phyloP scores from a whole-genome alignment of 2,113 vertebrate species.

The Laterallus jamaicensis region DNA sequence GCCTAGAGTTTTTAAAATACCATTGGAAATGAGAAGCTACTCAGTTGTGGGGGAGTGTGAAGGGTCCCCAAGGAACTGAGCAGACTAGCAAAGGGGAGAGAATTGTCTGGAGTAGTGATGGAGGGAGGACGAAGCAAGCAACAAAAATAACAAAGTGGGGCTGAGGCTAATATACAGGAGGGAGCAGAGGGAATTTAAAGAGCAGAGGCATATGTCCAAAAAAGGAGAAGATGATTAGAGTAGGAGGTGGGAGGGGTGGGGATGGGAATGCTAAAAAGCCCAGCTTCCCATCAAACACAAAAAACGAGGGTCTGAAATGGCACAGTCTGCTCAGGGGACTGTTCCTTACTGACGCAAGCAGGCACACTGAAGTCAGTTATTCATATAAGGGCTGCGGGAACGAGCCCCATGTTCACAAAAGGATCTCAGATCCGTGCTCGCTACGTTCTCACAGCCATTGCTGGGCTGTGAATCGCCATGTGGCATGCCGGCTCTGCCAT shows the following conservation, averaged over 20 bases:
- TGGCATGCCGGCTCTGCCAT: accelerated
- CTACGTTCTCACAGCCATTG: background rate
- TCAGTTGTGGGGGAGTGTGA: slow-evolving; percentile 10
- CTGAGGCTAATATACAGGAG: slow-evolving; percentile 1
- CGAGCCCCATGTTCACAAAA: background rate
- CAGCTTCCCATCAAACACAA: background rate
- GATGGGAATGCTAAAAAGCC: slow-evolving; percentile 20
- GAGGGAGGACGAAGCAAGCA: background rate
- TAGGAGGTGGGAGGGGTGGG: background rate
- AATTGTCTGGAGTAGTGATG: slow-evolving; percentile 26
- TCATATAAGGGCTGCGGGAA: background rate
- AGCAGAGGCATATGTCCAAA: background rate
- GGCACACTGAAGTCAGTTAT: background rate
- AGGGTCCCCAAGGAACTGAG: slow-evolving; percentile 18
- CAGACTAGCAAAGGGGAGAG: slow-evolving; percentile 16
- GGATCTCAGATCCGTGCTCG: background rate
- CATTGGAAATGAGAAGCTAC: slow-evolving; percentile 21
- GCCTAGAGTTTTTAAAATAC: slow-evolving; percentile 51
- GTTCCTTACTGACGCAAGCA: background rate
- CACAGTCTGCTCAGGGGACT: background rate
- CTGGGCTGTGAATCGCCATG: background rate
- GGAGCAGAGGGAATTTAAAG: slow-evolving; percentile 40
- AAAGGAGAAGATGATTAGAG: slow-evolving; percentile 37
- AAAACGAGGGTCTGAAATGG: background rate
- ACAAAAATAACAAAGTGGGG: slow-evolving; percentile 48